Conservation (phyloP, 2,888 invertebrate genomes). For the Anaspis maculata region DNA sequence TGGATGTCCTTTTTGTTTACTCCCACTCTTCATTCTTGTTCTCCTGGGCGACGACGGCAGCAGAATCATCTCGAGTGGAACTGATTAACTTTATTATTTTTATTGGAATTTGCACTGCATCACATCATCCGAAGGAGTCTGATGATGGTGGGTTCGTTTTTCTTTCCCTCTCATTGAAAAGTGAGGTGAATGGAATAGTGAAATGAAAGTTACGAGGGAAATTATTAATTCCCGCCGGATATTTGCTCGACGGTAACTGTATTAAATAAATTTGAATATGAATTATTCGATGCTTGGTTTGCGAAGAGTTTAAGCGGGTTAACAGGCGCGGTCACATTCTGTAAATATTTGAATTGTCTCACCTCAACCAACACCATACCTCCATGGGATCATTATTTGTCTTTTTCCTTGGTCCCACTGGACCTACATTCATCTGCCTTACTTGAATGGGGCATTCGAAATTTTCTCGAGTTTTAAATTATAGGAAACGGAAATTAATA, state of each 20-base stretch:
- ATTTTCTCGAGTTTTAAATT: too few relatives aligned
- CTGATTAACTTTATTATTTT: slow-evolving; percentile 19
- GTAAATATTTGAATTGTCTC: slow-evolving; percentile 31
- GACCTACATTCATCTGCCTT: too few relatives aligned
- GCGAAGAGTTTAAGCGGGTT: slow-evolving; percentile 21
- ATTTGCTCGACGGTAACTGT: slow-evolving; percentile 10
- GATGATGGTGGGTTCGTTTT: background rate
- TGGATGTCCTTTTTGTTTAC: slow-evolving; percentile 17
- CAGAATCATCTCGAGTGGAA: background rate
- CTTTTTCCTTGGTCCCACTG: background rate
- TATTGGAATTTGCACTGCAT: slow-evolving; percentile 16
- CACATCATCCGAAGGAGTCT: slow-evolving; percentile 7
- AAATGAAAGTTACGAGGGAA: too few relatives aligned
- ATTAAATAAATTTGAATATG: slow-evolving; percentile 29
- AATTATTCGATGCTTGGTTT: slow-evolving; percentile 27
- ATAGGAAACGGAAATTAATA: too few relatives aligned
- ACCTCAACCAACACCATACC: slow-evolving; percentile 12
- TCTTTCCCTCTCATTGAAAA: background rate
- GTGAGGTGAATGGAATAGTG: background rate
- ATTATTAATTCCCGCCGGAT: slow-evolving; percentile 9
- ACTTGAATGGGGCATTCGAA: too few relatives aligned
- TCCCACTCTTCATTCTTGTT: slow-evolving; percentile 7
- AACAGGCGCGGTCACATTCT: slow-evolving; percentile 33
- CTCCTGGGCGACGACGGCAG: slow-evolving; percentile 7
- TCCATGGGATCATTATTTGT: background rate